These are phyloP conservation scores for Drosophila nigritarsus DNA, from an alignment of 2,888 invertebrate species.

Conservation along the genomic window DNA sequence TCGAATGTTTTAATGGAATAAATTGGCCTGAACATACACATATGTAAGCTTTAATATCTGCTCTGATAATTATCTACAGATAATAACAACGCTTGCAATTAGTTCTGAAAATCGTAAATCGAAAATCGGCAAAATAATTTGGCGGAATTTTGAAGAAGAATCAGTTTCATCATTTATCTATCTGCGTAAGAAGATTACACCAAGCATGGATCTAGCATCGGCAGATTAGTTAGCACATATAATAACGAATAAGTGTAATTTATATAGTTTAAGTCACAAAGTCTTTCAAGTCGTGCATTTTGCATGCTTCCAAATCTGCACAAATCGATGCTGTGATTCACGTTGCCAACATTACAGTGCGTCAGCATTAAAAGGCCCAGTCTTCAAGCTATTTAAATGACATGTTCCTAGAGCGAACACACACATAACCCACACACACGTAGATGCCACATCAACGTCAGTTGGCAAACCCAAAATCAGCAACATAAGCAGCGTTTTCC, in stretches of 20 bases:
- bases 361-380: conserved; percentile 41
- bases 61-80: too few species aligned
- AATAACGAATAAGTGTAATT: not conserved
- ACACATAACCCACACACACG: conserved; percentile 15
- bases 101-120: not conserved
- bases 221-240: not conserved
- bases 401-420: conserved; percentile 29
- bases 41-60: not conserved
- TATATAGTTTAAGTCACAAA: not conserved
- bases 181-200: not conserved
- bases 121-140: not conserved
- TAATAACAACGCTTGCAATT: not conserved
- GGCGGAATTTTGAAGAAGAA: not conserved
- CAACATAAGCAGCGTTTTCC: conserved; percentile 32
- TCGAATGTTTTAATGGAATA: not conserved
- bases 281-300: not conserved
- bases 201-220: not conserved
- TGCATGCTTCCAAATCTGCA: not conserved
- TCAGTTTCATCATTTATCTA: not conserved
- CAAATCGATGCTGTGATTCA: conserved; percentile 25
- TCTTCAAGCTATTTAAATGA: conserved; percentile 45
- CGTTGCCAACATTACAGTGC: conserved; percentile 28
- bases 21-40: not conserved
- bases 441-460: conserved; percentile 49
- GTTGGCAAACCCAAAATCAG: conserved; percentile 50